Evolutionary conservation across 2,888 invertebrate genomes (phyloP), one percentile per base, ranked within the genome.

Genomic region (Marronus borbonicus): DNA sequence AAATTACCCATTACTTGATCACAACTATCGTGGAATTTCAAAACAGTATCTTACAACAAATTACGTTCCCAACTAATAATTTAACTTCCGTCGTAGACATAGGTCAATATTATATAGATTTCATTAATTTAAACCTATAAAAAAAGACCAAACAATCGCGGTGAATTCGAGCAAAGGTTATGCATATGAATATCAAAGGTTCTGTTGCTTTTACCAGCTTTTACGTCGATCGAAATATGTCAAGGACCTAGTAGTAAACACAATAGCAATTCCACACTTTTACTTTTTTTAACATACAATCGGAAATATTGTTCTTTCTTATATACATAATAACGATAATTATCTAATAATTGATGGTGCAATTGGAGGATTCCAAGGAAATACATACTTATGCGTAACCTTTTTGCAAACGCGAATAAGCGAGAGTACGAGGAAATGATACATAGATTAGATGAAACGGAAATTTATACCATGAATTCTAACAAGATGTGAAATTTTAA

Each of bases 171-270:
- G 20, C 20, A 52, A 52, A 52, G 52, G 52, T 14, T 52, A 52
- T 52, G 60, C 5, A 60, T 60, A 60, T 60, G 62, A 62, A 62
- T 62, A 62, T 62, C 31, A 31, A 31, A 31, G 0, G 55, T 68
- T 49, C 50, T 52, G 68, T 50, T 68, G 14, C 50, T 68, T 68
- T 66, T 66, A 66, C 65, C 20, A 17, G 50, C 50, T 68, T 68
- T 68, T 50, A 68, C 24, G 50, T 24, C 50, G 39, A 49, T 68
- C 68, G 50, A 68, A 68, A 68, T 68, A 68, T 68, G 68, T 50
- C 68, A 68, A 68, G 68, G 68, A 68, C 50, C 28, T 28, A 28
- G 28, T 62, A 31, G n/a, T 55, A 55, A 17, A 31, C 28, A 60
- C 62, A 62, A 62, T 62, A 62, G 62, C 28, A 14, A 31, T 62